Evolutionary conservation across 2,113 vertebrate genomes (phyloP).

Genomic region (Girardinichthys multiradiatus): DNA sequence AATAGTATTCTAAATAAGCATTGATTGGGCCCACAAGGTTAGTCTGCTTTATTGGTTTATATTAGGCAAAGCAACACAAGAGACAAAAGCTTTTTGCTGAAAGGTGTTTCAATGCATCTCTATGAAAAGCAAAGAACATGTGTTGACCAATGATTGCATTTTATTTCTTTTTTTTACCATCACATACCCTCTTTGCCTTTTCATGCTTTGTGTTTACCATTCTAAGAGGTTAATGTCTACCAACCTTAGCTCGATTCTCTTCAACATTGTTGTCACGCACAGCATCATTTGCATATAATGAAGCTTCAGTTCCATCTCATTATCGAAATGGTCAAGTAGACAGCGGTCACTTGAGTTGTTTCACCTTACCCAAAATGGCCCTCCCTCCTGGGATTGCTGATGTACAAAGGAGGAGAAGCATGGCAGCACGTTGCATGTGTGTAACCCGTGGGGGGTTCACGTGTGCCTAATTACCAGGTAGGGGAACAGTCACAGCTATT

Average conservation of each 20-base stretch:
- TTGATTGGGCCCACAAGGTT: conserved; percentile 82
- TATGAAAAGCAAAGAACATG: conserved; percentile 20
- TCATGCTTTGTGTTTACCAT: conserved; percentile 9
- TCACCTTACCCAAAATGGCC: conserved; percentile 73
- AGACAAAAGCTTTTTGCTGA: conserved; percentile 70
- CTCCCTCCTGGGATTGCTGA: conserved; percentile 55
- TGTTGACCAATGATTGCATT: background rate
- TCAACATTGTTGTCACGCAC: conserved; percentile 67
- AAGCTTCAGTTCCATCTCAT: conserved; percentile 75
- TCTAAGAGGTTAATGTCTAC: conserved; percentile 24
- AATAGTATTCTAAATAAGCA: conserved; percentile 85
- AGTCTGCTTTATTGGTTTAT: conserved; percentile 83
- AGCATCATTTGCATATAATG: conserved; percentile 74
- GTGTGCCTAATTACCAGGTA: conserved; percentile 69
- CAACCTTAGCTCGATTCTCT: conserved; percentile 25
- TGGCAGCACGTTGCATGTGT: conserved; percentile 32
- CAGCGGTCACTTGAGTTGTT: conserved; percentile 73
- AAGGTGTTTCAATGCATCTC: conserved; percentile 50
- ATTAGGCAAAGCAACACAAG: conserved; percentile 83
- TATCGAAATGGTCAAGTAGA: conserved; percentile 71
- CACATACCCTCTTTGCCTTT: background rate
- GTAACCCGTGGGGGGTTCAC: conserved; percentile 51
- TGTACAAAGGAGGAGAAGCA: conserved; percentile 49
- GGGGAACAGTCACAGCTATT: conserved; percentile 69
- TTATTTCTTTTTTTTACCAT: background rate